Conservation (phyloP, 2,888 invertebrate genomes). For the Epinotia ramella region DNA sequence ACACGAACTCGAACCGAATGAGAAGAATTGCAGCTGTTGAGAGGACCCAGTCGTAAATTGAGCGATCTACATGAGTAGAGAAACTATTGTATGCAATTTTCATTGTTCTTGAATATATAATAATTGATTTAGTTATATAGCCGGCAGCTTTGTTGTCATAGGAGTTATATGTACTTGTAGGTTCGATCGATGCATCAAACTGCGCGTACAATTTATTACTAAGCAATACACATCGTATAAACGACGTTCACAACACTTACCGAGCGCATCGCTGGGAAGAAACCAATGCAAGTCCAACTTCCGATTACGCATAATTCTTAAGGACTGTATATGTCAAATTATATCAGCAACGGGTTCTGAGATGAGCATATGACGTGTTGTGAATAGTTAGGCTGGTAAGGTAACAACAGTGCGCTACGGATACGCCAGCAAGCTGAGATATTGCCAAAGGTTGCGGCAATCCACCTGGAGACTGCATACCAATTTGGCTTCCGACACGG, state of each 20-base stretch:
- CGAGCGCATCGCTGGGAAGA: not conserved
- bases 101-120: too few relatives aligned
- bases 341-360: not conserved
- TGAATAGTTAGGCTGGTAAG: conserved; percentile 2
- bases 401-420: conserved; percentile 17
- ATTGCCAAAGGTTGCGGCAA: conserved; percentile 31
- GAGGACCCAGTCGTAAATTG: too few relatives aligned
- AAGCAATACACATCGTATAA: conserved; percentile 16
- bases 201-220: conserved; percentile 22
- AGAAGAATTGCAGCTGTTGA: too few relatives aligned
- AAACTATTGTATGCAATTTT: too few relatives aligned
- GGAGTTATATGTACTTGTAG: not conserved
- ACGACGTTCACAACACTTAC: not conserved
- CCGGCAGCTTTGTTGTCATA: too few relatives aligned
- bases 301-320: too few relatives aligned
- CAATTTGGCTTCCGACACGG: conserved; percentile 24
- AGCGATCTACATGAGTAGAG: too few relatives aligned
- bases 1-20: too few relatives aligned
- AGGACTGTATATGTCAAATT: not conserved
- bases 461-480: conserved; percentile 24
- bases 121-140: too few relatives aligned
- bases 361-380: not conserved
- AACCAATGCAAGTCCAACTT: not conserved
- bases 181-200: conserved; percentile 7
- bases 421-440: conserved; percentile 29